phyloP scores from a whole-genome alignment of 2,888 invertebrate genomes.

The Timema podura region DNA sequence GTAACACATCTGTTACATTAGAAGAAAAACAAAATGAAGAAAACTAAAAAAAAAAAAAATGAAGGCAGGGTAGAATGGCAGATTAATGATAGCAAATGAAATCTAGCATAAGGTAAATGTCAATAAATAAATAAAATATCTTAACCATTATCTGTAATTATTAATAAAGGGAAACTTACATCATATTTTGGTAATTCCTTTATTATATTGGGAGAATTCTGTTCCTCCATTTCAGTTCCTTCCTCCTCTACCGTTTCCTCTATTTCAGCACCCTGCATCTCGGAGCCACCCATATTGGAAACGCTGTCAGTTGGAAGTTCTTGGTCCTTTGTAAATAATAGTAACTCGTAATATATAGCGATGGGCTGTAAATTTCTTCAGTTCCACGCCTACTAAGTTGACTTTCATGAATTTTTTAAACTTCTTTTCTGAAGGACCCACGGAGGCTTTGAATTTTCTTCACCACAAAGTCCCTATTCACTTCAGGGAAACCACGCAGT shows the following conservation, averaged over 20 bases:
- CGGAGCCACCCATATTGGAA: not conserved
- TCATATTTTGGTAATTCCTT: too few species aligned
- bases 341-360: slow-evolving; percentile 7
- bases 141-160: too few species aligned
- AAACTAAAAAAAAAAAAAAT: not conserved
- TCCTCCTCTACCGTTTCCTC: too few species aligned
- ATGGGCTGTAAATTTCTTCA: not conserved
- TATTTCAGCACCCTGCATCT: too few species aligned
- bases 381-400: not conserved
- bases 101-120: not conserved
- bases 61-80: not conserved
- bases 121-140: too few species aligned
- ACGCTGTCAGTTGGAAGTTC: not conserved
- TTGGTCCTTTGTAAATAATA: slow-evolving; percentile 7
- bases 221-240: too few species aligned
- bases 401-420: not conserved
- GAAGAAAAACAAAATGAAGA: not conserved
- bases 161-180: too few species aligned
- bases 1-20: not conserved
- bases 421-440: slow-evolving; percentile 9
- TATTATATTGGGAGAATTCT: too few species aligned
- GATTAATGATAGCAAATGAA: not conserved
- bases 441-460: slow-evolving; percentile 2
- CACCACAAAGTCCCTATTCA: slow-evolving; percentile 10
- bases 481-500: slow-evolving; percentile 7